phyloP scores from a whole-genome alignment of 2,888 invertebrate species.

The Drosophila cognata region DNA sequence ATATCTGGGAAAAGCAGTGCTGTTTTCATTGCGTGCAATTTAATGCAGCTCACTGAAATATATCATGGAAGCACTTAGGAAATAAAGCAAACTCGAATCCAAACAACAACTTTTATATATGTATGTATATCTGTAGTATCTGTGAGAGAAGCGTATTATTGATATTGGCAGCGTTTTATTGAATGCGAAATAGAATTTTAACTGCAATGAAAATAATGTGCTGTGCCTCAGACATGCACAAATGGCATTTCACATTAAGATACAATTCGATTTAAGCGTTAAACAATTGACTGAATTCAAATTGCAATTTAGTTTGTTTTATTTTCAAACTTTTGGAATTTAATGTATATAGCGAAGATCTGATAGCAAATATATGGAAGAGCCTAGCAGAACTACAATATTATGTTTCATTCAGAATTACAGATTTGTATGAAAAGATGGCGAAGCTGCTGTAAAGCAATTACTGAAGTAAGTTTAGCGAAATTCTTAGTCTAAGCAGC shows the following conservation, averaged over 20 bases:
- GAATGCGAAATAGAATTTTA: neutral
- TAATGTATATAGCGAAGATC: neutral
- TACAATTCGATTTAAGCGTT: neutral
- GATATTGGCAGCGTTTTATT: conserved; percentile 10
- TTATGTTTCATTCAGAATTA: neutral
- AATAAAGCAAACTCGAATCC: conserved; percentile 8
- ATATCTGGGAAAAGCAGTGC: conserved; percentile 11
- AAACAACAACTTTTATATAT: conserved; percentile 20
- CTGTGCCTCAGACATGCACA: neutral
- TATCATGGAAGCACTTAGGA: conserved; percentile 22
- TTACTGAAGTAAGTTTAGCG: neutral
- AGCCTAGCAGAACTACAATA: neutral
- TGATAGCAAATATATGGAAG: neutral
- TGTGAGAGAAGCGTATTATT: conserved; percentile 3
- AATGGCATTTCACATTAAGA: neutral
- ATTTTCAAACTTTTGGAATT: neutral
- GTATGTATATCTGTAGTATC: neutral
- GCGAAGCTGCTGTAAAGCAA: conserved; percentile 1
- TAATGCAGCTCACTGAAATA: conserved; percentile 25
- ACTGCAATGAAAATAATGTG: conserved; percentile 1
- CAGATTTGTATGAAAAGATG: neutral
- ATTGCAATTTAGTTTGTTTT: neutral
- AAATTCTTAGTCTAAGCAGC: conserved; percentile 2
- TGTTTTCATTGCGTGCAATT: conserved; percentile 31
- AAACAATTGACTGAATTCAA: neutral